Conservation (phyloP, 2,888 invertebrate species). For the Acronicta psi region DNA sequence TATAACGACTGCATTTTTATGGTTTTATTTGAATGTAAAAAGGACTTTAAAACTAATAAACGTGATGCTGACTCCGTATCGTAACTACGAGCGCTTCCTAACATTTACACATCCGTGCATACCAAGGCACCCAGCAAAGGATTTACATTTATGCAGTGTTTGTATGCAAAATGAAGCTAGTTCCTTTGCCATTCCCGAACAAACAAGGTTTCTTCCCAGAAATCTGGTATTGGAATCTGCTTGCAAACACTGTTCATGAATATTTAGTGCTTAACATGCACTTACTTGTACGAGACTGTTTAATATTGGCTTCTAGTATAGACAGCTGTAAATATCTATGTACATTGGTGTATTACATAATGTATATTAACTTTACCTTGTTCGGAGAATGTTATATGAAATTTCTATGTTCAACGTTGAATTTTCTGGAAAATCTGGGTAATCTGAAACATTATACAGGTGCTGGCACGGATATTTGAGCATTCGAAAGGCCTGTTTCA, state of each 20-base stretch:
- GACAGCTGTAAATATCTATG: too few relatives aligned
- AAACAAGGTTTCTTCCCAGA: slow-evolving; percentile 23
- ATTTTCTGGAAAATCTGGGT: too few relatives aligned
- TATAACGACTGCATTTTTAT: too few relatives aligned
- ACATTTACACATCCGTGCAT: slow-evolving; percentile 14
- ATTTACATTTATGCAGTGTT: slow-evolving; percentile 31
- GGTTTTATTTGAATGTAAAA: too few relatives aligned
- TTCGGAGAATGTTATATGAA: too few relatives aligned
- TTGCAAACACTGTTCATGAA: slow-evolving; percentile 23
- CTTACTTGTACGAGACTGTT: slow-evolving; percentile 1
- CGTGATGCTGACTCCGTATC: background rate
- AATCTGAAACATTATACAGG: too few relatives aligned
- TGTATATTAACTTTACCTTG: too few relatives aligned
- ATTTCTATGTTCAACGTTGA: too few relatives aligned
- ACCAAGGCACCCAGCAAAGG: slow-evolving; percentile 6
- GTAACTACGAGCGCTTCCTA: background rate
- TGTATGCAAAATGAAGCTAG: slow-evolving; percentile 19
- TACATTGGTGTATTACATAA: too few relatives aligned
- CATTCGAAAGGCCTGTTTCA: too few relatives aligned
- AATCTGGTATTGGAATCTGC: slow-evolving; percentile 32
- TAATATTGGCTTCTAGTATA: too few relatives aligned
- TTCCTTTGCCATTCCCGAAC: slow-evolving; percentile 15
- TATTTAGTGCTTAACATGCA: slow-evolving; percentile 15
- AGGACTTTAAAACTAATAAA: background rate
- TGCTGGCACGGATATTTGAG: too few relatives aligned